Base-by-base conservation (phyloP, 2,113 vertebrate genomes). In the Heterocephalus glaber region DNA sequence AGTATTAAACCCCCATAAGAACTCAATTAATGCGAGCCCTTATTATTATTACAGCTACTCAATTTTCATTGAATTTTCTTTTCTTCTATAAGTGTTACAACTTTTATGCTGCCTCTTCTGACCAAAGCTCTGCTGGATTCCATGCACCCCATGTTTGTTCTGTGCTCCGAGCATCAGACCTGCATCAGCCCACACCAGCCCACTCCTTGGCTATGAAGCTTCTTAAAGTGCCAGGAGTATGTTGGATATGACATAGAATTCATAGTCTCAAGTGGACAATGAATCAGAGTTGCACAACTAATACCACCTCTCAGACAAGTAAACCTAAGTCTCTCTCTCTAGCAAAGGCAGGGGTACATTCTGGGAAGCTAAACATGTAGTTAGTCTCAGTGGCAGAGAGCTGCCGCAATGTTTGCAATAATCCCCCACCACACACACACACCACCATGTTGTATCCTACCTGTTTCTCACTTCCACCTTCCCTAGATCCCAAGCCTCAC, bases 201-300 rank as follows among this genome's bases (percentile, higher is more conserved):
- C 41, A 22, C 4, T 72, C 41, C 33, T 88, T 66, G 35, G 47
- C 79, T 96, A 93, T 83, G 82, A 95, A 91, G 92, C 58, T 89
- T 91, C 86, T 81, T 93, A 88, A 85, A 56, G 33, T 58, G 38
- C 30, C 65, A 83, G n/a, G 54, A 90, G 26, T 70, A 82, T 38
- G 17, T 33, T 88, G 72, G 30, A 77, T 86, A 24, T 30, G 91
- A 86, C 28, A 47, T 0, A 86, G 82, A 82, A 28, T 79, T 61
- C 68, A 38, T 28, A 83, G 54, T 61, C 52, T 79, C 79, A 41
- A 68, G 41, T 3, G 33, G n/a, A 81, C 41, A 52, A 24, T 49
- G 28, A 79, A 91, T 91, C 90, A 82, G 68, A 92, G 41, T 68
- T 84, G 68, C 5, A 38, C 70, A 74, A 68, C 12, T 52, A 82